Conservation (phyloP, 1,140 invertebrate species). For the Pseudobourletiella spinata region DNA sequence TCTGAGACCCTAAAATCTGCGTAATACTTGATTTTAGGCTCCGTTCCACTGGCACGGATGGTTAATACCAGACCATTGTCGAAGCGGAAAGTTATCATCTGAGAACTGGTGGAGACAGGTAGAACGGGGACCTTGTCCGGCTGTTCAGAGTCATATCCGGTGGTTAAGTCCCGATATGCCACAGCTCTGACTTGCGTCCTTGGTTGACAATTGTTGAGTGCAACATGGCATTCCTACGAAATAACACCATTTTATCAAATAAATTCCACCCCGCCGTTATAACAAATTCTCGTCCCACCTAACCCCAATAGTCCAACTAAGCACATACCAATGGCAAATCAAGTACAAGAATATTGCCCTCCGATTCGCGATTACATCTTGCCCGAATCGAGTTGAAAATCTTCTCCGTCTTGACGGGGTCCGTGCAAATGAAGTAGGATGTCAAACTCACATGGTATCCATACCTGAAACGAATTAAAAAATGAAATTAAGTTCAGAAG, state of each 20-base stretch:
- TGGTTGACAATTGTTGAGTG: too few species aligned
- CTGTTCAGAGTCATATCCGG: conserved; percentile 71
- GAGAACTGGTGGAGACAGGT: conserved; percentile 63
- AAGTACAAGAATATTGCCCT: neutral
- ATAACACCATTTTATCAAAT: neutral
- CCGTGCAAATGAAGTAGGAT: conserved; percentile 81
- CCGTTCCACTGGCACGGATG: conserved; percentile 92
- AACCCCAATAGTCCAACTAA: neutral
- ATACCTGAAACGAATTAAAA: conserved; percentile 46
- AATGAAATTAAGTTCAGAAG: neutral
- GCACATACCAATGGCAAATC: neutral
- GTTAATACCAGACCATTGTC: conserved; percentile 77
- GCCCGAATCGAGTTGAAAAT: conserved; percentile 80
- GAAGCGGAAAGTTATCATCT: conserved; percentile 97
- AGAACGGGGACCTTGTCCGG: conserved; percentile 62
- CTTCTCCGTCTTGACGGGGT: conserved; percentile 55
- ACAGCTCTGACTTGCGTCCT: neutral
- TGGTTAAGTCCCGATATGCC: conserved; percentile 68
- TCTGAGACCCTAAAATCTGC: conserved; percentile 68
- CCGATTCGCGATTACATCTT: conserved; percentile 11
- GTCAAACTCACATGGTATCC: conserved; percentile 77
- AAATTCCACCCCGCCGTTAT: too few species aligned
- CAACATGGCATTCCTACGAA: too few species aligned
- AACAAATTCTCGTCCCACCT: neutral
- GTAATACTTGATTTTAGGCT: conserved; percentile 98